phyloP scores from a whole-genome alignment of 1,140 invertebrate genomes.

The Daktulosphaira vitifoliae region DNA sequence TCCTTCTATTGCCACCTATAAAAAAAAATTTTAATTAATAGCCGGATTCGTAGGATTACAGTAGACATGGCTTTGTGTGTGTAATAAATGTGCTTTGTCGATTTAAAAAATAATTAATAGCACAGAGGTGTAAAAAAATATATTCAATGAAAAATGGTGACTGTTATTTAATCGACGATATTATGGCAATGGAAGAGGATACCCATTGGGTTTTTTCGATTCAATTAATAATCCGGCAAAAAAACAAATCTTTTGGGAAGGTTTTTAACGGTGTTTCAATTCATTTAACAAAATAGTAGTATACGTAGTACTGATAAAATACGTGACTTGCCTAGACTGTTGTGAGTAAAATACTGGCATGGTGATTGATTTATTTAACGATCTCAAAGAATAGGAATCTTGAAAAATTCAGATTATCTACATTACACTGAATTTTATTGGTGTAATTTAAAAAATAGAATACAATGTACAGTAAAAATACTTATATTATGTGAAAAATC shows the following conservation, averaged over 20 bases:
- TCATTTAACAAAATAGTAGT: constrained; percentile 19
- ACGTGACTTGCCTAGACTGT: background rate
- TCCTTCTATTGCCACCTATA: constrained; percentile 83
- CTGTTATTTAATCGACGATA: background rate
- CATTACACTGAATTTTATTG: constrained; percentile 9
- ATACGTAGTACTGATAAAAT: constrained; percentile 6
- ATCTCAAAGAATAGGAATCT: constrained; percentile 1
- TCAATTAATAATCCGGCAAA: background rate
- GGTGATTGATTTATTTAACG: constrained; percentile 17
- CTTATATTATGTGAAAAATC: too few relatives aligned
- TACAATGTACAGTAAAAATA: too few relatives aligned
- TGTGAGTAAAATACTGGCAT: background rate
- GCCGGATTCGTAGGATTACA: background rate
- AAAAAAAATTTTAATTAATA: background rate
- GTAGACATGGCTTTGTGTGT: background rate
- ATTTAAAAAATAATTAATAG: background rate
- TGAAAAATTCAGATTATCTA: constrained; percentile 10
- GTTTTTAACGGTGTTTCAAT: constrained; percentile 8
- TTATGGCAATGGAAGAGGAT: background rate
- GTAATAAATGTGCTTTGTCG: background rate
- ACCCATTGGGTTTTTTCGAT: background rate
- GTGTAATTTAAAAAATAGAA: background rate
- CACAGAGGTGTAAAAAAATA: background rate
- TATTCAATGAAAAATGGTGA: background rate
- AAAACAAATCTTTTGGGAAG: constrained; percentile 6